These are phyloP conservation scores for Eupithecia insigniata DNA, from an alignment of 2,888 invertebrate genomes.

Conservation along the genomic window DNA sequence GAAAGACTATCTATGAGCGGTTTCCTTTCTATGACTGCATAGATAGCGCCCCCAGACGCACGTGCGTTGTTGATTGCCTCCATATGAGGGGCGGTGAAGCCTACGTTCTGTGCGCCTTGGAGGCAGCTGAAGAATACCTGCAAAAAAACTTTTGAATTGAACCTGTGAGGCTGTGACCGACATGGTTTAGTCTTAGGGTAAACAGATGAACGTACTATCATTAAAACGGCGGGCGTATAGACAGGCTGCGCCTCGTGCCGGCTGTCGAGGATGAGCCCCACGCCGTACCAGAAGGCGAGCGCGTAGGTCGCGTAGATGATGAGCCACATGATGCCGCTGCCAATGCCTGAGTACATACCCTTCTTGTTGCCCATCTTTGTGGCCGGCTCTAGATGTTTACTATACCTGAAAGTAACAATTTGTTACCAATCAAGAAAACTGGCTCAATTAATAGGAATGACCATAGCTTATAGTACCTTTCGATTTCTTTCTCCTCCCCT, in stretches of 20 bases:
- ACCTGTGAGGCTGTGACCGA: neutral
- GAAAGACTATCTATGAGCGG: conserved; percentile 89
- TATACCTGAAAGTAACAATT: conserved; percentile 67
- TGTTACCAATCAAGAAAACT: neutral
- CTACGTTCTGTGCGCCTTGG: conserved; percentile 91
- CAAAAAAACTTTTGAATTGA: neutral
- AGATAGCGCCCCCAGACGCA: conserved; percentile 89
- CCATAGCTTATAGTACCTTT: conserved; percentile 45
- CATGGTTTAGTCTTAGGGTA: neutral
- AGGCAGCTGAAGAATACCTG: conserved; percentile 91
- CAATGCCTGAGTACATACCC: conserved; percentile 87
- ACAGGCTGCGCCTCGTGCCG: conserved; percentile 80
- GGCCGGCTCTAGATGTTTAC: conserved; percentile 83
- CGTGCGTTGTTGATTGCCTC: conserved; percentile 89
- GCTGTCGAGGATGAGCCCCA: conserved; percentile 87
- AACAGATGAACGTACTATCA: conserved; percentile 85
- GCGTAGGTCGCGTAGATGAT: conserved; percentile 90
- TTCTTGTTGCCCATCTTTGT: conserved; percentile 86
- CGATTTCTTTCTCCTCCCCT: conserved; percentile 89
- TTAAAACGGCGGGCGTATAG: conserved; percentile 88
- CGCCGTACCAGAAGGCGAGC: conserved; percentile 92
- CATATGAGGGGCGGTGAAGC: conserved; percentile 89
- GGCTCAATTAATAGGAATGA: neutral
- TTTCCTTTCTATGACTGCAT: conserved; percentile 88
- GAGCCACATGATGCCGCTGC: conserved; percentile 89